Conservation (phyloP, 1,140 invertebrate genomes). For the Brachionus paranguensis region DNA sequence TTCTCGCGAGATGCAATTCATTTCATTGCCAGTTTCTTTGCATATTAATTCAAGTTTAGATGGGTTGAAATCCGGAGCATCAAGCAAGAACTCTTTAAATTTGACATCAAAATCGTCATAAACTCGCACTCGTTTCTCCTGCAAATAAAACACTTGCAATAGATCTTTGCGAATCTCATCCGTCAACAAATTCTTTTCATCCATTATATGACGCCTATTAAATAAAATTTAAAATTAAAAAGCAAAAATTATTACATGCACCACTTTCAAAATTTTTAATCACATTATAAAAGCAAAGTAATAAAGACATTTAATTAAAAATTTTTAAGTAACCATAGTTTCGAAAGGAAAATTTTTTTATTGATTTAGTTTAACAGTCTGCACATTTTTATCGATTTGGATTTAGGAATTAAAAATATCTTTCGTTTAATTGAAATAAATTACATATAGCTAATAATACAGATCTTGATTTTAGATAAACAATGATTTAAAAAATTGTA, state of each 20-base stretch:
- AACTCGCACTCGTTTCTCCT: constrained; percentile 11
- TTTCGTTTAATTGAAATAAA: neutral
- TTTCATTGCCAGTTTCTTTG: neutral
- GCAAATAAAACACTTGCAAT: neutral
- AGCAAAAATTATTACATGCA: neutral
- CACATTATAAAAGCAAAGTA: neutral
- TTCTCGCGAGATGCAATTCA: constrained; percentile 11
- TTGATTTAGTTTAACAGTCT: neutral
- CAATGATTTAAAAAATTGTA: no score
- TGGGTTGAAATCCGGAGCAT: constrained; percentile 15
- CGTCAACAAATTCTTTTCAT: neutral
- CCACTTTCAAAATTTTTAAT: neutral
- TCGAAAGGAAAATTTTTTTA: neutral
- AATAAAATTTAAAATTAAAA: neutral
- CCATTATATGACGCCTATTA: neutral
- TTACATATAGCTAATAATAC: neutral
- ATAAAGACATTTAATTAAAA: constrained; percentile 7
- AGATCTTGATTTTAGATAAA: neutral
- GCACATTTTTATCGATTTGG: neutral
- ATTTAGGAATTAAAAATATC: neutral
- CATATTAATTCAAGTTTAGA: neutral
- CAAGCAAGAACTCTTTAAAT: constrained; percentile 36
- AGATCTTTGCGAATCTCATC: neutral
- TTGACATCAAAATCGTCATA: neutral
- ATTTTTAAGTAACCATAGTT: neutral